Conservation (phyloP, 1,140 invertebrate species). For the Drosophila kurseongensis region DNA sequence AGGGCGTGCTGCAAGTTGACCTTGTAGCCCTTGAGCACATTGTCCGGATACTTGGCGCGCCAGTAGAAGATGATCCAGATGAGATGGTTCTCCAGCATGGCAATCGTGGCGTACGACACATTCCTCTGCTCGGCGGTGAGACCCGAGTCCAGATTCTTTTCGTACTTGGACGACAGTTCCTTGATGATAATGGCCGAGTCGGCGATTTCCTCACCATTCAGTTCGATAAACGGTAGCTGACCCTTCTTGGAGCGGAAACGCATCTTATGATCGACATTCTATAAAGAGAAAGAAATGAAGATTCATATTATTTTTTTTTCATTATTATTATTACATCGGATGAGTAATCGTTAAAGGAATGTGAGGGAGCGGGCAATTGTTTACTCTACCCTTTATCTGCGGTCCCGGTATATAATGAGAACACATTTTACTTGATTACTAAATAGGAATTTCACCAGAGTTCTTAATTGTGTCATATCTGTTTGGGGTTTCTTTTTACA, state of each 20-base stretch:
- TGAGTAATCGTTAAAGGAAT: constrained; percentile 53
- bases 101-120: constrained; percentile 95
- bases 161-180: constrained; percentile 92
- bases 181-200: constrained; percentile 96
- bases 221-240: constrained; percentile 95
- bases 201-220: constrained; percentile 96
- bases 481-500: not conserved
- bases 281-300: constrained; percentile 81
- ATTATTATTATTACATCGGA: constrained; percentile 14
- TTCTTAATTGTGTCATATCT: not conserved
- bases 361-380: constrained; percentile 28
- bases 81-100: constrained; percentile 97
- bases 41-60: constrained; percentile 94
- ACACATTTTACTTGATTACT: constrained; percentile 2
- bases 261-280: constrained; percentile 98
- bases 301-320: constrained; percentile 12
- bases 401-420: constrained; percentile 1
- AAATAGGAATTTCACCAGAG: not conserved
- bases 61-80: constrained; percentile 95
- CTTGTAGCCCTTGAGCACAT: constrained; percentile 94
- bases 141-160: constrained; percentile 92
- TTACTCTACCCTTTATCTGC: constrained; percentile 30
- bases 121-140: constrained; percentile 94
- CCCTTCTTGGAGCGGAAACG: constrained; percentile 97
- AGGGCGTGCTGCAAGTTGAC: constrained; percentile 94